Percentiles rank a stretch among this genome's conserved stretches.
phyloP scores from a whole-genome alignment of 2,113 vertebrate genomes.

The Hippocampus zosterae region DNA sequence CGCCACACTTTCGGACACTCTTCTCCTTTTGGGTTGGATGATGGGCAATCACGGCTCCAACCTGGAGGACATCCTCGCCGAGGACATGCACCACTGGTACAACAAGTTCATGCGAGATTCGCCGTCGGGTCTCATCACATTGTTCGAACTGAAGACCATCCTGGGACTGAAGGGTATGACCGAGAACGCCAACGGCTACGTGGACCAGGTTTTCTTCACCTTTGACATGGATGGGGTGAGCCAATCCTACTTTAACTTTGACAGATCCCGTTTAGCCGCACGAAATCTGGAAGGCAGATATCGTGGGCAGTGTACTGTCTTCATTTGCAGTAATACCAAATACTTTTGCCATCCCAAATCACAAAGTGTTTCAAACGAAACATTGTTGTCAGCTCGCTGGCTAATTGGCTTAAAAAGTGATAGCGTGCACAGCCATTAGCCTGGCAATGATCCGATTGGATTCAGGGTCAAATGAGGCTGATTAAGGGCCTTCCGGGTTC shows the following conservation, averaged over 20 bases:
- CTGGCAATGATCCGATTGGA: slow-evolving; percentile 18
- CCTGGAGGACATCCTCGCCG: slow-evolving; percentile 62
- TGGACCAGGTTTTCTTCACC: slow-evolving; percentile 80
- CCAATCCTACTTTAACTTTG: not conserved
- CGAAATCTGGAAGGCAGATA: not conserved
- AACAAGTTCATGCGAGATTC: slow-evolving; percentile 84
- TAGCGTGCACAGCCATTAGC: slow-evolving; percentile 2
- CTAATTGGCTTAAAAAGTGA: slow-evolving; percentile 12
- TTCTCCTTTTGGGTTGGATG: not conserved
- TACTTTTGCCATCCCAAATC: not conserved
- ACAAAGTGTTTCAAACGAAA: not conserved
- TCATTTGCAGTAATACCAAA: not conserved
- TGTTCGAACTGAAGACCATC: slow-evolving; percentile 83
- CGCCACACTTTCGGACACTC: not conserved
- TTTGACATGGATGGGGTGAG: slow-evolving; percentile 84
- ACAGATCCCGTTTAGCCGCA: not conserved
- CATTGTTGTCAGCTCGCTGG: not conserved
- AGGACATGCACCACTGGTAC: slow-evolving; percentile 80
- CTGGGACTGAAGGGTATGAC: slow-evolving; percentile 76
- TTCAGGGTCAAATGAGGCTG: slow-evolving; percentile 9
- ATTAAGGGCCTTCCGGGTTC: not conserved
- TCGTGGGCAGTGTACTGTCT: not conserved
- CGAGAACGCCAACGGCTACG: slow-evolving; percentile 74
- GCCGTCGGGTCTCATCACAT: slow-evolving; percentile 77
- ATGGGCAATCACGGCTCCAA: slow-evolving; percentile 75